Conservation (phyloP, 2,888 invertebrate genomes). For the Ceramica pisi region DNA sequence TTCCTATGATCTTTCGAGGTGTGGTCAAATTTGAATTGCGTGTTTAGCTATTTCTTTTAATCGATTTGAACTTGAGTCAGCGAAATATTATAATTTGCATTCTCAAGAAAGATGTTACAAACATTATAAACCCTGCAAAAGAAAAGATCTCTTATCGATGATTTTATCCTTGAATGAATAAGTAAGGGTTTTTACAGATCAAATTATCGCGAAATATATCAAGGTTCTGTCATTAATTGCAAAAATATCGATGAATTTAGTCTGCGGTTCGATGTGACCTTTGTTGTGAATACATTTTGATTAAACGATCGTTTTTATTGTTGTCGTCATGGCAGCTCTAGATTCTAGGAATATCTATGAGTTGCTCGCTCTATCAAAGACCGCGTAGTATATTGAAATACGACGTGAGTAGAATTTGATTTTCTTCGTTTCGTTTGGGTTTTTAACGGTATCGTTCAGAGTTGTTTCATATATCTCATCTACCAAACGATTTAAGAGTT, state of each 20-base stretch:
- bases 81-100: background rate
- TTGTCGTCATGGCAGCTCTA: slow-evolving; percentile 34
- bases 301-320: slow-evolving; percentile 45
- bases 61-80: slow-evolving; percentile 26
- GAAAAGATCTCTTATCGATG: slow-evolving; percentile 4
- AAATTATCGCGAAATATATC: slow-evolving; percentile 35
- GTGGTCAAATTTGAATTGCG: slow-evolving; percentile 19
- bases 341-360: slow-evolving; percentile 50
- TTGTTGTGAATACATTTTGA: slow-evolving; percentile 45
- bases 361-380: slow-evolving; percentile 1
- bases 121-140: background rate
- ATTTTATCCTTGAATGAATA: background rate
- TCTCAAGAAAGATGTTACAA: background rate
- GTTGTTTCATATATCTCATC: background rate
- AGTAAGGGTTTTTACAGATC: slow-evolving; percentile 4
- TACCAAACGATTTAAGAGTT: background rate
- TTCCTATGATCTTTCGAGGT: slow-evolving; percentile 8
- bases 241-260: slow-evolving; percentile 33
- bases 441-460: background rate
- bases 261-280: slow-evolving; percentile 56
- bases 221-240: slow-evolving; percentile 40
- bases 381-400: slow-evolving; percentile 20
- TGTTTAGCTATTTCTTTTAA: slow-evolving; percentile 21
- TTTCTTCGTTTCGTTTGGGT: background rate
- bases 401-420: slow-evolving; percentile 24